Evolutionary conservation across 2,797 vertebrate species (phyloP).

Genomic region (Rhinatrema bivittatum): DNA sequence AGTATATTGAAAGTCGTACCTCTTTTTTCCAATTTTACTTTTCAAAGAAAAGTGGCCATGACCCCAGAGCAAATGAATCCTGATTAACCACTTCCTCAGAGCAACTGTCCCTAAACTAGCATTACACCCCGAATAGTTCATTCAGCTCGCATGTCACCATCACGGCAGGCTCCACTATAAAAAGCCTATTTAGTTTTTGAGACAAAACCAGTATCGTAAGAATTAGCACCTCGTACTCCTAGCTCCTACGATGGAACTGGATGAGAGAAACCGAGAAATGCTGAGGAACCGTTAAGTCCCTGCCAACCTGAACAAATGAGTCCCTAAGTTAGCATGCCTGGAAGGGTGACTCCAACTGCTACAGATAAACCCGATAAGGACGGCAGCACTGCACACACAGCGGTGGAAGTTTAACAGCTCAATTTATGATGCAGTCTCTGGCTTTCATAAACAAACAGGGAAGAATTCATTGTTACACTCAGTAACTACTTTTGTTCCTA

Average conservation of each 20-base stretch:
- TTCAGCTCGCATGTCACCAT: conserved; percentile 7
- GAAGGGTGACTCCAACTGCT: background rate
- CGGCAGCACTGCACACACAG: conserved; percentile 8
- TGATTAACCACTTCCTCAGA: conserved; percentile 1
- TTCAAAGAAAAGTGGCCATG: conserved; percentile 1
- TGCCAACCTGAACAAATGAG: conserved; percentile 1
- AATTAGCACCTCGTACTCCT: conserved; percentile 9
- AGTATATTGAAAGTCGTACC: background rate
- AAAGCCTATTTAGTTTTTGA: conserved; percentile 8
- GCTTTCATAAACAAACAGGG: conserved; percentile 31
- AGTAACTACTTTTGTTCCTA: conserved; percentile 23
- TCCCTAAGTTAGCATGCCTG: background rate
- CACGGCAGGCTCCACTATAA: conserved; percentile 6
- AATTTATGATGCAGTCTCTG: conserved; percentile 11
- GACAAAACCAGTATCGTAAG: conserved; percentile 18
- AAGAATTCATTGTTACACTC: conserved; percentile 12
- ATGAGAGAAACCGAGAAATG: conserved; percentile 20
- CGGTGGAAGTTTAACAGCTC: conserved; percentile 18
- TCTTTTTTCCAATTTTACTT: conserved; percentile 19
- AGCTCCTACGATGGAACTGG: conserved; percentile 17
- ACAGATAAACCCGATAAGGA: conserved; percentile 16
- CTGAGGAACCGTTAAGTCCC: conserved; percentile 11
- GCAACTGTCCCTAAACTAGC: conserved; percentile 10
- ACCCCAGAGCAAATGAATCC: conserved; percentile 16
- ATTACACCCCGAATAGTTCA: conserved; percentile 27